Base-by-base conservation (phyloP, 2,888 invertebrate species). In the Sphinx pinastri region DNA sequence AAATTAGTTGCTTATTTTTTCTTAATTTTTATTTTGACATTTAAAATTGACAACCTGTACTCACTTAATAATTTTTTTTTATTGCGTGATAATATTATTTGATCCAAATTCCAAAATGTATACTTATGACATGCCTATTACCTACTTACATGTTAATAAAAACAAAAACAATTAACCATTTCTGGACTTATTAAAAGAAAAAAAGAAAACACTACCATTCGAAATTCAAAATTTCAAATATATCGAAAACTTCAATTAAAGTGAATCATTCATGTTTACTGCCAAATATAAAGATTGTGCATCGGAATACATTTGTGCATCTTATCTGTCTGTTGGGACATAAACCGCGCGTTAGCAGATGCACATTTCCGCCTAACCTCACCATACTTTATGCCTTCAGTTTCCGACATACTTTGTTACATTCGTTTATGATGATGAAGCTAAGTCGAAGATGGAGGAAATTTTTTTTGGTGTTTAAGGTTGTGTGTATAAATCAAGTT, bases 281-380 rank as follows among this genome's bases (percentile, higher is more conserved):
- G 67, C 69, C 55, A 38, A 67, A 59, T 70, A 70, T 70, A 70
- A 85, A 85, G 84, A 86, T 88, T 84, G 83, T 84, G 85, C 87
- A 88, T 82, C 80, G 71, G 82, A 81, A 81, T 83, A 88, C 88
- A 90, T 90, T 91, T 88, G 82, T 73, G 82, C 79, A 80, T 75
- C 83, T 92, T 92, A 92, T 92, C 92, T 90, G 55, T 1, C 16
- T n/a, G 54, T 10, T 55, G 72, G 63, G 77, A 86, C 87, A 85
- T 92, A 92, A 92, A 91, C 88, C 88, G 82, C 83, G 87, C 87
- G 85, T 91, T 91, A 91, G 91, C 87, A 78, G 80, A 76, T 87
- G 85, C 86, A 86, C 88, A 85, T 88, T 90, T 90, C 88, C 89
- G 81, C 78, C 79, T 80, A 83, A 82, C 81, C 79, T 81, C 82